Conservation (phyloP, 2,797 vertebrate genomes). For the Poliocrania exsul region DNA sequence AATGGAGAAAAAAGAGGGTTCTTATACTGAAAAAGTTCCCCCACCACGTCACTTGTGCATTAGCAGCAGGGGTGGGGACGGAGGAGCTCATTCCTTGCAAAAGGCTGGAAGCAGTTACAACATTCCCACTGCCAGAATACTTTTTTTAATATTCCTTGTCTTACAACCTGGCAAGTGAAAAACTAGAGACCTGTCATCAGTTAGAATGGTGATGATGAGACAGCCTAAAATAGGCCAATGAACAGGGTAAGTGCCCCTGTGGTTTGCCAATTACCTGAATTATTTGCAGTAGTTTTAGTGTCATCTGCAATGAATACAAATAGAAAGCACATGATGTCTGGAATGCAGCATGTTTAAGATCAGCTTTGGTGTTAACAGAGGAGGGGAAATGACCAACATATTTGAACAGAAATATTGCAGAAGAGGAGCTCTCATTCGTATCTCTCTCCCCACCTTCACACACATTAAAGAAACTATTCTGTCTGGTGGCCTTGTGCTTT, state of each 20-base stretch:
- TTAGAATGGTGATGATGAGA: slow-evolving; percentile 77
- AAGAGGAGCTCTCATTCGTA: neutral
- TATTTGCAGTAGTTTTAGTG: slow-evolving; percentile 76
- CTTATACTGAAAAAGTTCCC: slow-evolving; percentile 38
- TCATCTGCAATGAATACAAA: slow-evolving; percentile 76
- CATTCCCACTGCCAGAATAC: slow-evolving; percentile 60
- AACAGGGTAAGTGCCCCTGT: slow-evolving; percentile 75
- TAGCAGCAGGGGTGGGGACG: neutral
- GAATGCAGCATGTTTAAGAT: slow-evolving; percentile 55
- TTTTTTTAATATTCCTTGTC: slow-evolving; percentile 78
- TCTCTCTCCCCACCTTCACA: neutral
- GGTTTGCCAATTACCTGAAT: slow-evolving; percentile 81
- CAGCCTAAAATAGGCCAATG: slow-evolving; percentile 77
- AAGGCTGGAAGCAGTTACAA: slow-evolving; percentile 66
- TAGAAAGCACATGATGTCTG: slow-evolving; percentile 67
- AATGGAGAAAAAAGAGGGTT: neutral
- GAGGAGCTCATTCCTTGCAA: slow-evolving; percentile 52
- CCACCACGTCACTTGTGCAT: slow-evolving; percentile 49
- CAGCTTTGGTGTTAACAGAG: slow-evolving; percentile 58
- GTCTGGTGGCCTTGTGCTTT: neutral
- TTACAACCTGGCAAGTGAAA: slow-evolving; percentile 74
- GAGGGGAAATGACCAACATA: slow-evolving; percentile 49
- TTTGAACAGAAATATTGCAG: neutral
- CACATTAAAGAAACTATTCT: neutral
- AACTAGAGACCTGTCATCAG: slow-evolving; percentile 77